Evolutionary conservation across 2,888 invertebrate species (phyloP), one percentile per base, ranked within the genome.

Genomic region (Phytoseiulus persimilis): DNA sequence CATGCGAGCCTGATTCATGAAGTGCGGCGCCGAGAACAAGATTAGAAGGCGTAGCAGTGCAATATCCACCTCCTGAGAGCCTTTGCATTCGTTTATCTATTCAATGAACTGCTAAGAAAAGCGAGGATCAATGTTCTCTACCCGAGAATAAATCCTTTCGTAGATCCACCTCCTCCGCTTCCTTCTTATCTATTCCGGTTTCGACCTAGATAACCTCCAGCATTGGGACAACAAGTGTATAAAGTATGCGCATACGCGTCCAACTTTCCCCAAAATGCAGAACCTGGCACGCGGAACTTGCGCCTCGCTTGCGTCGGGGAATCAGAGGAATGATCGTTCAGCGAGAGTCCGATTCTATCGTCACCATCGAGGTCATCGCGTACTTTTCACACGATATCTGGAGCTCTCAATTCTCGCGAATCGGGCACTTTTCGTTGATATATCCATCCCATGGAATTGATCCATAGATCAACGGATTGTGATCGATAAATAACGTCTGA

Each of bases 51-150:
- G 65, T 23, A 65, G 65, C 65, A 6, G 65, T 65, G 65, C 65
- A 65, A 65, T 65, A 65, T 65, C 65, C 65, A 14, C 65, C 18
- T 65, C 65, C 65, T 65, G 65, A 65, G 65, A 65, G 65, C 65
- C 65, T 65, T 65, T 65, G 65, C 65, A 65, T 65, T 65, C 65
- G 65, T 65, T 65, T 65, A 65, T 65, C 65, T 65, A 65, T 65
- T 65, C 65, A 65, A 65, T 65, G 65, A 65, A 23, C 18, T 65
- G 65, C 65, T 65, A 65, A 65, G 65, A 65, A 65, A 65, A 65
- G 65, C 65, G 65, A 65, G 65, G 65, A 65, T 65, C 65, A 28
- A 65, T 65, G 65, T 65, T 65, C 65, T 65, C 65, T 23, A 65
- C 5, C 11, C 65, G 65, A 65, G 28, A 65, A 65, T 65, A 18